phyloP scores from a whole-genome alignment of 2,888 invertebrate species.

The Drosophila putrida region DNA sequence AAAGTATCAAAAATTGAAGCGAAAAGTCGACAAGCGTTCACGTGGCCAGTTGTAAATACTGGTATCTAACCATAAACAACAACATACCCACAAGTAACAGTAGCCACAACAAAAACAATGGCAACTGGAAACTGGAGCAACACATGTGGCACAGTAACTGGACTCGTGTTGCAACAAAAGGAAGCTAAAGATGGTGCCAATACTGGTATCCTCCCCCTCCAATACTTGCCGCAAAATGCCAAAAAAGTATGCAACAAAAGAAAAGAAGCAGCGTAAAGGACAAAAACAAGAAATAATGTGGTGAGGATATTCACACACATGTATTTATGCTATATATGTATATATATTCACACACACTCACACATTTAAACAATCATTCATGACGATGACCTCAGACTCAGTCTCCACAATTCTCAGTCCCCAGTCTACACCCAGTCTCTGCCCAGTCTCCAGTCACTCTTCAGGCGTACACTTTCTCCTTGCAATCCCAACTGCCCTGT shows the following conservation, averaged over 20 bases:
- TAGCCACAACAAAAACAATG: slow-evolving; percentile 37
- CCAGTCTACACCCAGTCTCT: slow-evolving; percentile 17
- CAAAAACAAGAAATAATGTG: slow-evolving; percentile 25
- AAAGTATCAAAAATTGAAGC: not conserved
- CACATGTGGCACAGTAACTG: slow-evolving; percentile 55
- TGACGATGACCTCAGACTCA: slow-evolving; percentile 66
- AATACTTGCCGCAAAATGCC: slow-evolving; percentile 22
- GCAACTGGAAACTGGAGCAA: slow-evolving; percentile 12
- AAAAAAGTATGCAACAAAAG: slow-evolving; percentile 73
- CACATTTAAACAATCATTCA: slow-evolving; percentile 58
- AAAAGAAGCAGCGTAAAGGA: slow-evolving; percentile 51
- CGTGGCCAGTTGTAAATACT: slow-evolving; percentile 1
- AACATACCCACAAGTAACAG: slow-evolving; percentile 5
- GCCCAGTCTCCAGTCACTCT: slow-evolving; percentile 40
- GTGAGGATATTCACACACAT: not conserved
- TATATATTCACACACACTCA: slow-evolving; percentile 1
- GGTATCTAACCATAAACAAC: slow-evolving; percentile 5
- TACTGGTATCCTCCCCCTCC: not conserved
- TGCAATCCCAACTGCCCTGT: slow-evolving; percentile 32
- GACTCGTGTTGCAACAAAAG: slow-evolving; percentile 47
- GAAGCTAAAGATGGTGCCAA: slow-evolving; percentile 43
- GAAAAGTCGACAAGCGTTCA: slow-evolving; percentile 4
- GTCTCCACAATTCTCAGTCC: slow-evolving; percentile 20
- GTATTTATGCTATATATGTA: not conserved
- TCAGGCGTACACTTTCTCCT: slow-evolving; percentile 55